Base-by-base conservation (phyloP, 1,140 invertebrate species). In the Pseudomyrmex dendroicus region DNA sequence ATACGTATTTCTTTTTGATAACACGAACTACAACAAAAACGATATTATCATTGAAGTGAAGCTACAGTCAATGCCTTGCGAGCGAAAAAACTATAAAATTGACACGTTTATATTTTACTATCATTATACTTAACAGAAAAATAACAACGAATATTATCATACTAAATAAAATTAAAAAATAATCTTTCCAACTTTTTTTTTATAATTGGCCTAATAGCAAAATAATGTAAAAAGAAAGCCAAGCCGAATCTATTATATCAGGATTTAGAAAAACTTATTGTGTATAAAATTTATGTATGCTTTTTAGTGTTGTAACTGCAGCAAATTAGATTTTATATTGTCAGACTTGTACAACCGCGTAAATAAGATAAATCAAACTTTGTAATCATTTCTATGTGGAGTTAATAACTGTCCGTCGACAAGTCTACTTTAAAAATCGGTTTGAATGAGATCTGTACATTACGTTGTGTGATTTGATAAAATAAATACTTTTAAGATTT, bases 391-490 rank as follows among this genome's bases (percentile, higher is more conserved):
- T 73, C 70, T 89, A 86, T 67, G 74, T 86, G 85, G 67, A 86
- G 84, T 85, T 70, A 17, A 80, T 57, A 61, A 82, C 22, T 66
- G 73, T 83, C 78, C 66, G 67, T 82, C 72, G 22, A 56, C 48
- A 80, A 76, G 76, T 68, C 59, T 82, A 85, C 62, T 82, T 88
- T 73, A 48, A 25, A 85, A 64, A 66, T 82, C 62, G 68, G 46
- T 89, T 90, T 84, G 76, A 86, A 80, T 67, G 83, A 48, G 76
- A 90, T 80, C 87, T 90, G 89, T 90, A 90, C 84, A 87, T 92
- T 91, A 86, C 85, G 91, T 91, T 91, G 87, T 90, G 90, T 89
- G 87, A 89, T 91, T 89, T 92, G 88, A 88, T 92, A 90, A 92
- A 92, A 92, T 92, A 92, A 92, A 92, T 68, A 85, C 77, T 87